phyloP scores from a whole-genome alignment of 1,140 invertebrate genomes.

The Drosophila paulistorum region DNA sequence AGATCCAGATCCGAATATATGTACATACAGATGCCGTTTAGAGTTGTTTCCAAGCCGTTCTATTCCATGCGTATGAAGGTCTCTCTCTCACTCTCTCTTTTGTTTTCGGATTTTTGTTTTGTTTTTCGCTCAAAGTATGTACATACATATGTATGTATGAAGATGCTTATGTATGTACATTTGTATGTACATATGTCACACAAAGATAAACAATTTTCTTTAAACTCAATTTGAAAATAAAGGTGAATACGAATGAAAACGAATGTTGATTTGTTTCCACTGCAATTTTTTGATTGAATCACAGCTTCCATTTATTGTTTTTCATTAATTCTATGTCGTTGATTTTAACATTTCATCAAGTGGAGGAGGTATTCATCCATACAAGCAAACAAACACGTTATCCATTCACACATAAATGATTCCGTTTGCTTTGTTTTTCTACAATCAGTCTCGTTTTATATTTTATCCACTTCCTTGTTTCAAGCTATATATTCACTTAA shows the following conservation, averaged over 20 bases:
- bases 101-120: no score
- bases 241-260: neutral
- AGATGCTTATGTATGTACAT: no score
- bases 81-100: no score
- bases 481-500: constrained; percentile 22
- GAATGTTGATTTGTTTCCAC: neutral
- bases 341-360: constrained; percentile 16
- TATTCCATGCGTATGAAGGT: no score
- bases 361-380: constrained; percentile 8
- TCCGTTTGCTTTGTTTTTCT: constrained; percentile 41
- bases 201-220: no score
- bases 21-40: no score
- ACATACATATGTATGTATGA: no score
- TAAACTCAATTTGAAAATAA: no score
- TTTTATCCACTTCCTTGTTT: constrained; percentile 44
- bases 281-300: constrained; percentile 15
- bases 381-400: neutral
- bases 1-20: no score
- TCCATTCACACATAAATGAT: constrained; percentile 20
- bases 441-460: constrained; percentile 45
- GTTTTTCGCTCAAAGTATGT: no score
- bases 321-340: constrained; percentile 17
- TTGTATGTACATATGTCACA: no score
- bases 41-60: no score
- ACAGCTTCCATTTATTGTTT: constrained; percentile 14